Evolutionary conservation across 1,140 invertebrate species (phyloP).

Genomic region (Phymastichus coffea): DNA sequence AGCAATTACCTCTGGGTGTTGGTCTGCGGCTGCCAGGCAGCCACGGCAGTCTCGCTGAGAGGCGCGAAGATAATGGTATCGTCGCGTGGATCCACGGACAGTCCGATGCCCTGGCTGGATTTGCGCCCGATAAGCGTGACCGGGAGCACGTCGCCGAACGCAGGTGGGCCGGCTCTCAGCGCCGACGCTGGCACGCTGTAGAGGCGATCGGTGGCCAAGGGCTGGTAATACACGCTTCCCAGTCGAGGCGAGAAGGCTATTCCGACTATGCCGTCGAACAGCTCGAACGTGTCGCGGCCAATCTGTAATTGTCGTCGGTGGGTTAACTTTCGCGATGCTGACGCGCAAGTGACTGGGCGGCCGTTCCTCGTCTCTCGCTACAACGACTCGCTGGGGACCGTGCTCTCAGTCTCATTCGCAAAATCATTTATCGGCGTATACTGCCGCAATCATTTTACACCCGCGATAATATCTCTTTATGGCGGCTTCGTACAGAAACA

Average conservation of each 20-base stretch:
- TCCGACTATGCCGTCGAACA: constrained; percentile 80
- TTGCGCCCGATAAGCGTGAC: constrained; percentile 76
- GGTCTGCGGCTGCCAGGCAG: constrained; percentile 71
- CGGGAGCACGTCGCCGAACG: constrained; percentile 68
- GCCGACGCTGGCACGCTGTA: constrained; percentile 74
- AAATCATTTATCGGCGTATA: no score
- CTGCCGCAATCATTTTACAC: no score
- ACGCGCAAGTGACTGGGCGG: no score
- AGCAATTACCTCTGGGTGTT: constrained; percentile 68
- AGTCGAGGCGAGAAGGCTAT: constrained; percentile 70
- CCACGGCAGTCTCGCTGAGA: constrained; percentile 74
- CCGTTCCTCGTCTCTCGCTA: no score
- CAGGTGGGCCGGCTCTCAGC: constrained; percentile 67
- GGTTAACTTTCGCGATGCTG: no score
- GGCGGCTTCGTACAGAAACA: no score
- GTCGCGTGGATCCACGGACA: constrained; percentile 68
- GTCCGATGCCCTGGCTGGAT: constrained; percentile 75
- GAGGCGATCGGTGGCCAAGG: constrained; percentile 76
- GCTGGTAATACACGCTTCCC: constrained; percentile 74
- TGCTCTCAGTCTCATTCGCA: no score
- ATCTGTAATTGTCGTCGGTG: constrained; percentile 40
- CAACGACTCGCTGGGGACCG: no score
- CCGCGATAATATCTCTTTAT: no score
- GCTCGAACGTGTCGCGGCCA: constrained; percentile 64
- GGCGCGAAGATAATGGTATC: constrained; percentile 74